Evolutionary conservation across 2,797 vertebrate genomes (phyloP), one percentile per base, ranked within the genome.

Genomic region (Brotogeris chrysoptera): DNA sequence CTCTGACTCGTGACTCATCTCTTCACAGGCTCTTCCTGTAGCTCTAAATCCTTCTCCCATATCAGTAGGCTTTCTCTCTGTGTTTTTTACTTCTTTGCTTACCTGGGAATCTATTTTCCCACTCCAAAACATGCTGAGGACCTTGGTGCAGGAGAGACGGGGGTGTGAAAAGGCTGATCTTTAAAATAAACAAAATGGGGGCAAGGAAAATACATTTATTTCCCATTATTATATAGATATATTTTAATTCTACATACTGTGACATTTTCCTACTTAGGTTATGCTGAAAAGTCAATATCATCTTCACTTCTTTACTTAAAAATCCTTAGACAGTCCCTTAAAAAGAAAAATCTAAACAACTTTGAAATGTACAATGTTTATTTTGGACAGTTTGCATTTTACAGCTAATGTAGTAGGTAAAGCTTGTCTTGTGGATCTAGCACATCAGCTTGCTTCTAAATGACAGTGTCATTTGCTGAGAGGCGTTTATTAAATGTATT

Each of bases 401-500:
- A 83, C 53, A 93, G 83, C 76, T 93, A 82, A 90, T 69, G 39
- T 55, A 61, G 69, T 38, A 82, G 47, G 85, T 86, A 93, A 95
- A 88, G 53, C 25, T 80, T 92, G 72, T 78, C 63, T 88, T 80
- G 16, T 70, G 73, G 80, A 92, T 76, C 80, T 87, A 88, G 83
- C 72, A 86, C 38, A 76, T 83, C 68, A 63, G 63, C 64, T 91
- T 90, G 49, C 52, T 92, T 55, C 85, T 87, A 87, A 81, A 83
- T 30, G 24, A 30, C 10, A 86, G 21, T 47, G 74, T 69, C 50
- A 70, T 46, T 86, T 91, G 53, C 80, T 94, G 88, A 93, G 81
- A 94, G 41, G 17, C 69, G 38, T 82, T 92, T 91, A 86, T 91
- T 93, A 93, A 94, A 94, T 93, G 88, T 86, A 95, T 44, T 71